Conservation (phyloP, 2,888 invertebrate genomes). For the Aphidoletes aphidimyza region DNA sequence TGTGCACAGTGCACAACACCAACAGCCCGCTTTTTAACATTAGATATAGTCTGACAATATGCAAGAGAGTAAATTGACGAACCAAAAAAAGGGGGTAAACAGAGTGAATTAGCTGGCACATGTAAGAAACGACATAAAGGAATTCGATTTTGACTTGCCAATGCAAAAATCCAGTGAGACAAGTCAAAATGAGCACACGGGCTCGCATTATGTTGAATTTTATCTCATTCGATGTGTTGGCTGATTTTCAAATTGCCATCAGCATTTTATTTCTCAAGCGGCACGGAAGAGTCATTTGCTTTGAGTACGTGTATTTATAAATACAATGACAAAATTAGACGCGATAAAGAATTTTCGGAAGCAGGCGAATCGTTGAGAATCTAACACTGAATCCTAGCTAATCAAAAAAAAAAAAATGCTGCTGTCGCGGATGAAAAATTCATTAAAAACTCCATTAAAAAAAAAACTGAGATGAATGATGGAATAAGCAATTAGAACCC, state of each 20-base stretch:
- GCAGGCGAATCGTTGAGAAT: neutral
- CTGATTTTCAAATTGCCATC: slow-evolving; percentile 32
- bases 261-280: neutral
- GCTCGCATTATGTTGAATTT: neutral
- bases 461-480: neutral
- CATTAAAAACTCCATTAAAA: neutral
- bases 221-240: neutral
- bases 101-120: slow-evolving; percentile 33
- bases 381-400: neutral
- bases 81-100: neutral
- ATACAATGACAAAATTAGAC: slow-evolving; percentile 19
- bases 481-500: neutral
- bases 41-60: neutral
- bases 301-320: neutral
- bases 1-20: neutral
- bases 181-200: neutral
- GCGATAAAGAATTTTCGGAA: slow-evolving; percentile 23
- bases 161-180: slow-evolving; percentile 14
- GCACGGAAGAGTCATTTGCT: no score
- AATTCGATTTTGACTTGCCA: slow-evolving; percentile 38
- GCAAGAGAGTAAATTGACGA: neutral
- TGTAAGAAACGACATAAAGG: slow-evolving; percentile 23
- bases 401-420: slow-evolving; percentile 17
- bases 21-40: neutral
- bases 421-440: neutral